Conservation (phyloP, 2,888 invertebrate genomes). For the Trissoscelio sp. region DNA sequence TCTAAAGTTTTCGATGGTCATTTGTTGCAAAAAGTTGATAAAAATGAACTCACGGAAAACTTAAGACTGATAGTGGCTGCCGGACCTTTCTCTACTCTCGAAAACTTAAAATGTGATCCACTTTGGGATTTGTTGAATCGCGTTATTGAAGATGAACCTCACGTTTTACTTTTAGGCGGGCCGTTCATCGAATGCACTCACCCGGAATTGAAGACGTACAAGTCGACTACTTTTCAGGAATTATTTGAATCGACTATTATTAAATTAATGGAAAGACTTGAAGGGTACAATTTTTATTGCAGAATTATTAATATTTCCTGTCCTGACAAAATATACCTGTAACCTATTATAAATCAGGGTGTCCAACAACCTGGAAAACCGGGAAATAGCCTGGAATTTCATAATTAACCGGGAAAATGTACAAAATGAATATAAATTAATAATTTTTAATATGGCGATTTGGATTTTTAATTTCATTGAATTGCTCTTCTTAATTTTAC, state of each 20-base stretch:
- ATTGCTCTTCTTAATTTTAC: too few relatives aligned
- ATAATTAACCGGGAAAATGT: too few relatives aligned
- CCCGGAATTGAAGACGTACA: slow-evolving; percentile 86
- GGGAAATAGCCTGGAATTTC: too few relatives aligned
- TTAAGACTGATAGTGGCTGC: slow-evolving; percentile 89
- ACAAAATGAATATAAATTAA: too few relatives aligned
- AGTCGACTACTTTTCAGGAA: slow-evolving; percentile 89
- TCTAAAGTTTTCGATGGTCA: slow-evolving; percentile 86
- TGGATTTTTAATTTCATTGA: too few relatives aligned
- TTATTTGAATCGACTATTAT: slow-evolving; percentile 90
- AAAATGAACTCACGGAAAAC: slow-evolving; percentile 80
- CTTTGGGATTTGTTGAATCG: slow-evolving; percentile 90
- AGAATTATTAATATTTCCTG: too few relatives aligned
- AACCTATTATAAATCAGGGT: too few relatives aligned
- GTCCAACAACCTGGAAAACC: too few relatives aligned
- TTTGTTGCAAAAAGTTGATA: slow-evolving; percentile 82
- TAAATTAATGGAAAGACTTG: slow-evolving; percentile 87
- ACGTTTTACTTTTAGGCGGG: slow-evolving; percentile 92
- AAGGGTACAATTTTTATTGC: slow-evolving; percentile 85
- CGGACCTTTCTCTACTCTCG: slow-evolving; percentile 93
- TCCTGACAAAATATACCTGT: too few relatives aligned
- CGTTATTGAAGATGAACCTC: slow-evolving; percentile 88
- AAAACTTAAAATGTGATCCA: slow-evolving; percentile 92
- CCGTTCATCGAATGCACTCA: slow-evolving; percentile 92
- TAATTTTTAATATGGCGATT: too few relatives aligned